Evolutionary conservation across 2,888 invertebrate species (phyloP).

Genomic region (Pandemis heparana): DNA sequence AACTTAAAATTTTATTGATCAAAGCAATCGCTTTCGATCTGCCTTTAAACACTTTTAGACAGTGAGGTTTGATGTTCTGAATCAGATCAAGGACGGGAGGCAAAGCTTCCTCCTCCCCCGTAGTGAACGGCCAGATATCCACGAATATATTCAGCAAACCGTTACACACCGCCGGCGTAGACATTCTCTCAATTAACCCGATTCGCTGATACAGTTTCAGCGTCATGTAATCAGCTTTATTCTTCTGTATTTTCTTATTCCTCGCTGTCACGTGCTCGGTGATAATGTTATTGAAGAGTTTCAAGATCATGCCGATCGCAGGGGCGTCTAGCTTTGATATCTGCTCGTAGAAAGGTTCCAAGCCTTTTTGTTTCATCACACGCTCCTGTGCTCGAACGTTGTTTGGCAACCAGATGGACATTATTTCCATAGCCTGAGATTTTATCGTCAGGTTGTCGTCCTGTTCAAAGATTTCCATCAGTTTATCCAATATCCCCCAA

Average conservation of each 20-base stretch:
- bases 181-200: conserved; percentile 69
- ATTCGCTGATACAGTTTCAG: conserved; percentile 64
- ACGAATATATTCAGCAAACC: conserved; percentile 67
- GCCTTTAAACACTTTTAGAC: conserved; percentile 56
- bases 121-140: conserved; percentile 53
- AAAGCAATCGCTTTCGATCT: conserved; percentile 52
- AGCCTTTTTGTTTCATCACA: conserved; percentile 71
- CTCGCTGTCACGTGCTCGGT: conserved; percentile 65
- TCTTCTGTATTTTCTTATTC: conserved; percentile 50
- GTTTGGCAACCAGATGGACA: conserved; percentile 67
- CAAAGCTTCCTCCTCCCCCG: conserved; percentile 53
- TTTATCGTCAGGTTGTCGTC: conserved; percentile 63
- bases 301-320: conserved; percentile 59
- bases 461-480: conserved; percentile 68
- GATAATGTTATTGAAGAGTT: conserved; percentile 70
- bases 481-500: conserved; percentile 58
- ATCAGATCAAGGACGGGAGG: conserved; percentile 60
- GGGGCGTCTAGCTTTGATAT: conserved; percentile 60
- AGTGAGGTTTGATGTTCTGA: conserved; percentile 64
- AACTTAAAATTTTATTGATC: conserved; percentile 15
- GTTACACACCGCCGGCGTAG: conserved; percentile 62
- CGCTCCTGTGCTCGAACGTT: conserved; percentile 69
- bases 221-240: conserved; percentile 54
- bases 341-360: conserved; percentile 71
- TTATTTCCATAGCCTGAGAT: conserved; percentile 63